Conservation (phyloP, 1,140 invertebrate species). For the Drosophila truncata region DNA sequence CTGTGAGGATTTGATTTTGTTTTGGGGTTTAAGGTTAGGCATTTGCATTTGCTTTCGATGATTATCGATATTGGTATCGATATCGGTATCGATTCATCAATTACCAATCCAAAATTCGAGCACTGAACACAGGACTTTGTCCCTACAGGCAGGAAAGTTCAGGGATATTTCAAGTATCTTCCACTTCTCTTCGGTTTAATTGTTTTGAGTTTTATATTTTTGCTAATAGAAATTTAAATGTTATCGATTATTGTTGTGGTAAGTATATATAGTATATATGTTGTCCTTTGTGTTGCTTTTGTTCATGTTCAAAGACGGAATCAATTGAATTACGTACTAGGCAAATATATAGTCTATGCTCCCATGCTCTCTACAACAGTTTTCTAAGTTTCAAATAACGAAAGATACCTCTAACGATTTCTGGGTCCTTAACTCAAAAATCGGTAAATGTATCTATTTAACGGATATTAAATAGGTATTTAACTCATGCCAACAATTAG, state of each 20-base stretch:
- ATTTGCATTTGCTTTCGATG: conserved; percentile 4
- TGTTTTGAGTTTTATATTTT: conserved; percentile 6
- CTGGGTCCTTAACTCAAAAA: conserved; percentile 1
- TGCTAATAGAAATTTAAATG: conserved; percentile 45
- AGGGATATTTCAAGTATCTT: conserved; percentile 36
- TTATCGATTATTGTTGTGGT: conserved; percentile 29
- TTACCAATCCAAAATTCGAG: conserved; percentile 51
- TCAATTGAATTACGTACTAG: conserved; percentile 46
- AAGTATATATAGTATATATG: conserved; percentile 12
- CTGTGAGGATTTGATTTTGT: conserved; percentile 41
- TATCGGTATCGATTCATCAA: conserved; percentile 26
- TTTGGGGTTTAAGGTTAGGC: conserved; percentile 15
- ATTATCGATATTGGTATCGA: conserved; percentile 20
- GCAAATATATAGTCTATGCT: conserved; percentile 36
- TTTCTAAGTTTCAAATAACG: conserved; percentile 34
- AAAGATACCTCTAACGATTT: conserved; percentile 22
- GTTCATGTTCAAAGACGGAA: conserved; percentile 31
- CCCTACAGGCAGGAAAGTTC: conserved; percentile 35
- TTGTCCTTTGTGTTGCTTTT: not conserved
- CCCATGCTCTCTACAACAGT: conserved; percentile 47
- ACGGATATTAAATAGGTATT: conserved; percentile 16
- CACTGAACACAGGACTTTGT: conserved; percentile 60
- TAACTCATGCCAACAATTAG: conserved; percentile 48
- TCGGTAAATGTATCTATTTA: conserved; percentile 11
- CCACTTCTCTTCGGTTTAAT: conserved; percentile 46